Evolutionary conservation across 1,140 invertebrate species (phyloP), one percentile per base, ranked within the genome.

Genomic region (Mya arenaria): DNA sequence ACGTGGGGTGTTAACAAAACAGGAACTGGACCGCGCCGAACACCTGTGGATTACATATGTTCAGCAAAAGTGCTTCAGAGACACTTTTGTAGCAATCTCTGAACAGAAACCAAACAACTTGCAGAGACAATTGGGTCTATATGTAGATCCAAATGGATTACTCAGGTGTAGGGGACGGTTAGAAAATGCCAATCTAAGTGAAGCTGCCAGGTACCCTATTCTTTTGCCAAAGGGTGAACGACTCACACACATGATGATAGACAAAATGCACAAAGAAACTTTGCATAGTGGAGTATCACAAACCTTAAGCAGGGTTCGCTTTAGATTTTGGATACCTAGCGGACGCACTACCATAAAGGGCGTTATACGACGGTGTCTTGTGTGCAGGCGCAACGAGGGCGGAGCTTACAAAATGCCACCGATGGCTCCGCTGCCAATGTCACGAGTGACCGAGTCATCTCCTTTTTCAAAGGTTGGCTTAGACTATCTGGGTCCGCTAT

Each of bases 141-240:
- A 13, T 34, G 32, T 68, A 30, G 65, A 68, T 44, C 19, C 3
- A 25, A 39, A 68, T n/a, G 65, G 65, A 39, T n/a, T 68, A 28
- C 28, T 68, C 10, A 34, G 65, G 8, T 69, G 41, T 13, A 69
- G 32, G 23, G 66, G 6, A 19, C 37, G 66, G 30, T 30, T 69
- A 6, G 41, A 69, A 48, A 69, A 69, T 48, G n/a, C n/a, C 28
- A 30, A 34, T 48, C 3, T 69, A 2, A 4, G 4, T 25, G 41
- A n/a, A n/a, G n/a, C n/a, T n/a, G n/a, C n/a, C n/a, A n/a, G n/a
- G 23, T 48, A 30, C 17, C 66, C 66, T 30, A 69, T 69, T 48
- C 37, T 69, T 2, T 69, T 69, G n/a, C 66, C 66, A 17, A 69
- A 69, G 34, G 8, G 37, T 48, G 41, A n/a, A n/a, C n/a, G n/a